Base-by-base conservation (phyloP, 2,888 invertebrate species). In the Synergus gifuensis region DNA sequence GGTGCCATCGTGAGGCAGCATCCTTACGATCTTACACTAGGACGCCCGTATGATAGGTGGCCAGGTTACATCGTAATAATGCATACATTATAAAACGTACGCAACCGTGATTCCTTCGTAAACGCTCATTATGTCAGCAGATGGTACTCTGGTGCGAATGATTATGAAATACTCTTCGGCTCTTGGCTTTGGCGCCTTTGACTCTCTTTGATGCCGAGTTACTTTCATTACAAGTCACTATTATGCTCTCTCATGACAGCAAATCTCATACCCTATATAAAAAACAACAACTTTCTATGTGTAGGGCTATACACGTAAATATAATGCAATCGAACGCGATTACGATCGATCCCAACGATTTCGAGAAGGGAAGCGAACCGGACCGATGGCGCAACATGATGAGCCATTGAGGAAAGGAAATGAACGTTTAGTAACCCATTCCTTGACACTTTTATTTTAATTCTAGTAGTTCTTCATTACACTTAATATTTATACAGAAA, bases 61-160 rank as follows among this genome's bases (percentile, higher is more conserved):
- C 28, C 62, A 67, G 44, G 46, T 46, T 22, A 67, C 46, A 67
- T 44, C 67, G 46, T 67, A 67, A 44, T 67, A 46, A 67, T 67
- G 22, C 46, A 67, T 66, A 66, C 42, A 66, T 66, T 66, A 69
- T 46, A 49, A 54, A 73, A 73, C 54, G 73, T 73, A 54, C 73
- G 54, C 54, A 73, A 76, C 28, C 80, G 69, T 63, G 69, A 79
- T 76, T 77, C 64, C 77, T 73, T 62, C 62, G 64, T 81, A 76
- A 80, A 81, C 54, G 78, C 76, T 77, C 79, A 77, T 81, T 79
- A 81, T 81, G 80, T 77, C 79, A 66, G 69, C n/a, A 36, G 63
- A 78, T 54, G 77, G 78, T 80, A 64, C 40, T 67, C 66, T 63
- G 76, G 49, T 64, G 76, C 28, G 77, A 18, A 69, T 42, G 76